Conservation (phyloP, 2,888 invertebrate species). For the Drosophila melanosoma region DNA sequence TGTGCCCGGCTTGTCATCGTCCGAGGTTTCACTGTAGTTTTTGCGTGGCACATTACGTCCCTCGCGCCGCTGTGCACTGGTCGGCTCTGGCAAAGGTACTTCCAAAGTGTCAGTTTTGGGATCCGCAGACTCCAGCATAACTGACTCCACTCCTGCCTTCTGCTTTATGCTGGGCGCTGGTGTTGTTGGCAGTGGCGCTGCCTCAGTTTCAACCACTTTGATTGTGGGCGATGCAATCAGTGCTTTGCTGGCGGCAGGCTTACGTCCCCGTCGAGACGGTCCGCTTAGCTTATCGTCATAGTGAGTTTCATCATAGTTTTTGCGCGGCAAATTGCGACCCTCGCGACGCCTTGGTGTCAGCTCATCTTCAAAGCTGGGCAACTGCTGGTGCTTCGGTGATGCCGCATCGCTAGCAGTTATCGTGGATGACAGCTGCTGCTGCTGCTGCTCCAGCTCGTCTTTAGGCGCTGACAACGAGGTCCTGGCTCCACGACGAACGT, state of each 20-base stretch:
- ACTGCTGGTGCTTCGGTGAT: conserved; percentile 20
- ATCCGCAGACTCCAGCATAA: conserved; percentile 6
- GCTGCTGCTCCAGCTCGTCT: conserved; percentile 1
- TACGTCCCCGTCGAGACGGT: conserved; percentile 46
- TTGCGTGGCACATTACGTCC: conserved; percentile 68
- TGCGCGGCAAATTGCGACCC: conserved; percentile 65
- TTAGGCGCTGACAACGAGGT: conserved; percentile 10
- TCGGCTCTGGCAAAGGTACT: conserved; percentile 7
- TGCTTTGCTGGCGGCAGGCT: conserved; percentile 36
- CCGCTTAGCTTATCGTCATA: conserved; percentile 49
- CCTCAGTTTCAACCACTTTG: conserved; percentile 15
- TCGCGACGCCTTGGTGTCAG: conserved; percentile 65
- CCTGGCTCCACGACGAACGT: conserved; percentile 39
- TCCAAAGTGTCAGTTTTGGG: conserved; percentile 18
- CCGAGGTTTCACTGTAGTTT: conserved; percentile 62
- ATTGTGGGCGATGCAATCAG: neutral
- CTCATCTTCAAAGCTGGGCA: conserved; percentile 47
- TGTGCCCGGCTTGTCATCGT: conserved; percentile 51
- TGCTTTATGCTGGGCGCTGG: conserved; percentile 14
- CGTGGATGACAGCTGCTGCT: neutral
- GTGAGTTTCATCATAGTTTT: conserved; percentile 63
- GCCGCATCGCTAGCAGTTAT: neutral
- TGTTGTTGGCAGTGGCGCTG: conserved; percentile 10
- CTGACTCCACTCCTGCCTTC: neutral
- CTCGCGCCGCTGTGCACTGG: conserved; percentile 56